Evolutionary conservation across 35 echinoderm and acorn worm species (phyloP), one percentile per base, ranked within the genome.

Genomic region (Ophioderma brevispina): DNA sequence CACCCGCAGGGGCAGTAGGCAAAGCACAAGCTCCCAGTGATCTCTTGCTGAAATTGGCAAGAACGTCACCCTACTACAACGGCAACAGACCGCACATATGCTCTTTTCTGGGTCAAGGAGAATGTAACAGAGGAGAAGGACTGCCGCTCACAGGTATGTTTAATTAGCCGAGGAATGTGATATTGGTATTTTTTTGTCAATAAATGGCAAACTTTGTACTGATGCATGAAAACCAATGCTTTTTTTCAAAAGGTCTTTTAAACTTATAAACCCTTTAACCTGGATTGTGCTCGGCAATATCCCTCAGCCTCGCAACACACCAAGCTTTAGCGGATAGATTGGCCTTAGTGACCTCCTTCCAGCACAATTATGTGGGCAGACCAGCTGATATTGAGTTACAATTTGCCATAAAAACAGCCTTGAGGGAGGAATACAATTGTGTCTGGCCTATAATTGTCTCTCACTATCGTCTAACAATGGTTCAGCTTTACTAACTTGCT

Each of bases 61-160:
- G 96, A 39, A 98, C 96, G 31, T 95, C 96, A 76, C 96, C 96
- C 0, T 98, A 98, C 90, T 98, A 98, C 84, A 98, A 98, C 56
- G 86, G 96, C 17, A 98, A 98, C 33, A 81, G 96, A 85, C 96
- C 96, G 79, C 96, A 98, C 64, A 98, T 98, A 52, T 98, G 96
- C 64, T 98, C 96, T 32, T 98, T 98, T 43, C 95, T 93, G 96
- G 96, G 95, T 64, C 95, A 98, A 80, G 96, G 96, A 3, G 96
- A 98, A 86, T 98, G 96, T 39, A 92, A 95, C 42, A 64, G 96
- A 84, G 96, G 96, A 34, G 96, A 98, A 81, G 96, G 95, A 70
- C 95, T 93, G 46, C 96, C n/a, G n/a, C 96, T 14, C 95, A 98
- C 87, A 95, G 96, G 96, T 98, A 76, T 64, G 75, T 32, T 15